These are phyloP conservation scores for Cheiracanthium punctorium DNA, from an alignment of 2,888 invertebrate species.

Conservation along the genomic window DNA sequence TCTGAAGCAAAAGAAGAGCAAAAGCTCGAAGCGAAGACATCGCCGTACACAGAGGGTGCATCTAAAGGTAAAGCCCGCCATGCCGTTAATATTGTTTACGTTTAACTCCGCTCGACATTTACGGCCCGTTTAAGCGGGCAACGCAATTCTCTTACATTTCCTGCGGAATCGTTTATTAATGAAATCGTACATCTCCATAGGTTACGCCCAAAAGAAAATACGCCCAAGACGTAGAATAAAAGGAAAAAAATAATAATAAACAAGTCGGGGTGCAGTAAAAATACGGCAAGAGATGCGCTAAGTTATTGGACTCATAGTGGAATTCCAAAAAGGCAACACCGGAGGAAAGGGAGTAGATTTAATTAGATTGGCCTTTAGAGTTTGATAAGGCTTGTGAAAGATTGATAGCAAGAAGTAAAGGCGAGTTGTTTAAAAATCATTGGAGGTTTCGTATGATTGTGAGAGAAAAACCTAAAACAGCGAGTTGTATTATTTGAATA, in stretches of 20 bases:
- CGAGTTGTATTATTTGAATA: too few relatives aligned
- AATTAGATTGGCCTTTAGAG: too few relatives aligned
- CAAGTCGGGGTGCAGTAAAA: neutral
- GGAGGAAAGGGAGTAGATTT: too few relatives aligned
- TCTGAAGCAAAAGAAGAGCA: neutral
- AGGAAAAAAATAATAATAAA: too few relatives aligned
- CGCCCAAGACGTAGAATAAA: neutral
- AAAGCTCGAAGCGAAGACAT: neutral
- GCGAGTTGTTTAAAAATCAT: too few relatives aligned
- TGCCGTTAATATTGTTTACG: constrained; percentile 67
- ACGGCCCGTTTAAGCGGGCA: constrained; percentile 59
- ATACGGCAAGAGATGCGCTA: neutral
- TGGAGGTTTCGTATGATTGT: too few relatives aligned
- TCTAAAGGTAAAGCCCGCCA: constrained; percentile 31
- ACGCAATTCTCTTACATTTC: constrained; percentile 50
- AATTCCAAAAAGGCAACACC: too few relatives aligned
- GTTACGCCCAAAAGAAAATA: constrained; percentile 11
- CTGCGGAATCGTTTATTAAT: constrained; percentile 57
- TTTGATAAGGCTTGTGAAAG: too few relatives aligned
- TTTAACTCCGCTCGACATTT: constrained; percentile 64
- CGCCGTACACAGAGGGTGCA: neutral
- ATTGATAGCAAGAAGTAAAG: too few relatives aligned
- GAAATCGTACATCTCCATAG: constrained; percentile 51
- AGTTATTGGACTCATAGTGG: neutral
- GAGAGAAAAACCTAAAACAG: too few relatives aligned